Evolutionary conservation across 2,797 vertebrate genomes (phyloP).

Genomic region (Fistularia tabacaria): DNA sequence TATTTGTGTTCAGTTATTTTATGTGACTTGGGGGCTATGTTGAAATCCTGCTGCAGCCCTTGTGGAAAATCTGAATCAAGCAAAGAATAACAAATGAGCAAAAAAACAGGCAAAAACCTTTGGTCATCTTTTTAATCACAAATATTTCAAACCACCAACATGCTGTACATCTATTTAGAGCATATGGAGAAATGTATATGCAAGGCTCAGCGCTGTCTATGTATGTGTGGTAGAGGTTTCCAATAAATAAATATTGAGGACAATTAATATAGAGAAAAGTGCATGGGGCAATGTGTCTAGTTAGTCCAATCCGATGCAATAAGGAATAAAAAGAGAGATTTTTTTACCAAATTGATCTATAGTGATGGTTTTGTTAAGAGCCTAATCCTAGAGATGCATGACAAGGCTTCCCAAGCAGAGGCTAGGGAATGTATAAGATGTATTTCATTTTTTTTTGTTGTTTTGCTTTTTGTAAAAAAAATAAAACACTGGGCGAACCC

Average conservation of each 20-base stretch:
- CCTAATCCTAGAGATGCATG: constrained; percentile 11
- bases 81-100: too few species aligned
- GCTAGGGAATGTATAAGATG: too few species aligned
- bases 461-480: too few species aligned
- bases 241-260: not conserved
- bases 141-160: constrained; percentile 4
- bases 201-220: constrained; percentile 6
- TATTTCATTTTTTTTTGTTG: too few species aligned
- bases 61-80: too few species aligned
- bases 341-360: constrained; percentile 41
- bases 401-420: too few species aligned
- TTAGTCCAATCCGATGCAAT: constrained; percentile 45
- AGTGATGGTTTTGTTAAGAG: constrained; percentile 26
- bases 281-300: constrained; percentile 23
- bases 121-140: constrained; percentile 3
- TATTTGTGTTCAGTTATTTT: too few species aligned
- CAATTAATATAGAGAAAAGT: constrained; percentile 14
- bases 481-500: too few species aligned
- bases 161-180: constrained; percentile 6
- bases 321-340: constrained; percentile 60
- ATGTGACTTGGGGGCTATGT: too few species aligned
- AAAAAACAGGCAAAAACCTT: too few species aligned
- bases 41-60: too few species aligned
- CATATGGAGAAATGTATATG: not conserved
- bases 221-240: not conserved